Conservation (phyloP, 2,888 invertebrate species). For the Sminthurinus aureus region DNA sequence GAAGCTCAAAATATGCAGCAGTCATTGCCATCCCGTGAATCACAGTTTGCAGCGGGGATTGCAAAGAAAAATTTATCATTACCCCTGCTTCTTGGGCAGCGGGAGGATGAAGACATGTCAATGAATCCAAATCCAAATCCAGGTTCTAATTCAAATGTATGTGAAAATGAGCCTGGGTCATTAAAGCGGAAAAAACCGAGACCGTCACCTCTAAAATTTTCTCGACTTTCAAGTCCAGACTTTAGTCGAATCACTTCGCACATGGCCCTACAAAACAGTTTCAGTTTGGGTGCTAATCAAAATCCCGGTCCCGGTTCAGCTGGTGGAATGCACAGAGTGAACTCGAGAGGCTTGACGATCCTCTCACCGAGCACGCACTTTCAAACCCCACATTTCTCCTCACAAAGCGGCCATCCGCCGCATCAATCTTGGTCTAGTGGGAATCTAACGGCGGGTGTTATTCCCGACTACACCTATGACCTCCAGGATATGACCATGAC, state of each 20-base stretch:
- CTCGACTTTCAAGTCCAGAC: constrained; percentile 1
- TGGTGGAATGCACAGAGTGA: background rate
- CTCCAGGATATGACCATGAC: constrained; percentile 38
- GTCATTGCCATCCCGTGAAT: too few species aligned
- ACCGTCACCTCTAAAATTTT: constrained; percentile 32
- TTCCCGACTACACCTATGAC: background rate
- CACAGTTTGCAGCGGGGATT: too few species aligned
- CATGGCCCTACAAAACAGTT: background rate
- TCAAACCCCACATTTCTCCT: background rate
- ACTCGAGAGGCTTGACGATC: constrained; percentile 29
- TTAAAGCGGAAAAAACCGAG: background rate
- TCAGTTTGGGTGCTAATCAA: background rate
- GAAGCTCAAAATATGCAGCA: background rate
- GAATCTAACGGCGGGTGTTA: background rate
- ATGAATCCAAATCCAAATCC: too few species aligned
- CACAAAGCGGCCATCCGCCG: background rate
- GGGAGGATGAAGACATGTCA: too few species aligned
- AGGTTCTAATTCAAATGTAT: too few species aligned
- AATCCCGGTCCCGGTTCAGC: background rate
- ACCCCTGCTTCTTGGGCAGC: too few species aligned
- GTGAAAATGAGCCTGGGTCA: background rate
- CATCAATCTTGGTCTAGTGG: background rate
- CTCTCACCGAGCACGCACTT: constrained; percentile 21
- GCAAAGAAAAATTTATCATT: too few species aligned
- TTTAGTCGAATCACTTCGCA: constrained; percentile 25